Evolutionary conservation across 2,113 vertebrate genomes (phyloP).

Genomic region (Gadus macrocephalus): DNA sequence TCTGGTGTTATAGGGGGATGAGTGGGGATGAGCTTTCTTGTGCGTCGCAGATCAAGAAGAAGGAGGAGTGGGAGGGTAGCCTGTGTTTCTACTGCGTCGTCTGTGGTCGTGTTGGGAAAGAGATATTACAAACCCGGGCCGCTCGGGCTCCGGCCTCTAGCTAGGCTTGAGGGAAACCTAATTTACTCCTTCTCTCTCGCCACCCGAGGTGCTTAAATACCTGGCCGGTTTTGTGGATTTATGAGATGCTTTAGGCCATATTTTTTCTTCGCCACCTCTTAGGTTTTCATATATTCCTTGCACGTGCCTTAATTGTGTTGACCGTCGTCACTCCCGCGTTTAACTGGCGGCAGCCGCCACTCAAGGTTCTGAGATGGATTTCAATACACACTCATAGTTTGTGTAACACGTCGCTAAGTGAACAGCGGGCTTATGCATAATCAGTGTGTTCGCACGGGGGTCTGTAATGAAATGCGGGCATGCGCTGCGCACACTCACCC

Average conservation of each 20-base stretch:
- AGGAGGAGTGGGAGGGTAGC: not conserved
- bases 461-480: no score
- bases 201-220: not conserved
- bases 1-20: conserved; percentile 4
- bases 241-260: not conserved
- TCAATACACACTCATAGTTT: no score
- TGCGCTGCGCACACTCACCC: no score
- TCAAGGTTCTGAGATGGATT: no score
- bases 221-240: not conserved
- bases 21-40: conserved; percentile 2
- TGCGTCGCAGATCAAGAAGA: not conserved
- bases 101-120: not conserved
- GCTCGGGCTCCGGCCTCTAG: not conserved
- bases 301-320: no score
- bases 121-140: conserved; percentile 3
- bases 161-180: not conserved
- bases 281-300: no score
- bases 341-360: no score
- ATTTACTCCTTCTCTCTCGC: not conserved
- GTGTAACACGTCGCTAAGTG: no score
- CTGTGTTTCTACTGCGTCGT: not conserved
- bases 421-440: no score
- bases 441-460: no score
- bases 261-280: no score
- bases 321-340: no score